Conservation (phyloP, 2,888 invertebrate species). For the Branchipolynoe longqiensis region DNA sequence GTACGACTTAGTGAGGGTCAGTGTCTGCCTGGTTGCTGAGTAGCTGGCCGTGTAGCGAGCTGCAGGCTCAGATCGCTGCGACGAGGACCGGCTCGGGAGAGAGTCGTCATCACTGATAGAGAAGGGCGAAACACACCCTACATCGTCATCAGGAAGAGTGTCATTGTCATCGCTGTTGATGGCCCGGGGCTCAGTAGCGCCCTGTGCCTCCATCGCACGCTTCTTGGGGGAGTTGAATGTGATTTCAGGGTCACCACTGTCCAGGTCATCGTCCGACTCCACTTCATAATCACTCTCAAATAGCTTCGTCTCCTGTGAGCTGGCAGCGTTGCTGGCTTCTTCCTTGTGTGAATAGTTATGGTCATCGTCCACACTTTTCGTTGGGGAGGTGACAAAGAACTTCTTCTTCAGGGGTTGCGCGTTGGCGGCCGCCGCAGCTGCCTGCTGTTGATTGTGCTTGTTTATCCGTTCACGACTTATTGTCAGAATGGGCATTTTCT, state of each 20-base stretch:
- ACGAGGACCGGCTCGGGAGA: background rate
- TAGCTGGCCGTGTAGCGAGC: conserved; percentile 37
- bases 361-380: conserved; percentile 49
- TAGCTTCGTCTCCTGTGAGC: conserved; percentile 10
- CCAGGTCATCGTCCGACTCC: conserved; percentile 61
- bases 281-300: conserved; percentile 58
- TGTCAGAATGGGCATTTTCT: conserved; percentile 38
- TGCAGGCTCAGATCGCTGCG: conserved; percentile 7
- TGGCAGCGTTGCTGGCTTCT: background rate
- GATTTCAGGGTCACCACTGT: conserved; percentile 67
- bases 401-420: conserved; percentile 48
- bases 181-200: background rate
- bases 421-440: background rate
- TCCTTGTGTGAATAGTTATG: conserved; percentile 42
- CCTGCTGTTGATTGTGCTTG: background rate
- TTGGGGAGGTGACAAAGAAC: conserved; percentile 37
- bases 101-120: conserved; percentile 45
- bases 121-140: conserved; percentile 11
- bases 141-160: conserved; percentile 33
- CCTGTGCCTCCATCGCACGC: background rate
- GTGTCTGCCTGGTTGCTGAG: conserved; percentile 3
- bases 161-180: conserved; percentile 29
- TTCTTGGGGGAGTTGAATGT: conserved; percentile 66
- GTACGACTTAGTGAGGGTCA: conserved; percentile 17
- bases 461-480: conserved; percentile 38